These are phyloP conservation scores for Zosterops japonicus DNA, from an alignment of 2,113 vertebrate species.

Conservation along the genomic window DNA sequence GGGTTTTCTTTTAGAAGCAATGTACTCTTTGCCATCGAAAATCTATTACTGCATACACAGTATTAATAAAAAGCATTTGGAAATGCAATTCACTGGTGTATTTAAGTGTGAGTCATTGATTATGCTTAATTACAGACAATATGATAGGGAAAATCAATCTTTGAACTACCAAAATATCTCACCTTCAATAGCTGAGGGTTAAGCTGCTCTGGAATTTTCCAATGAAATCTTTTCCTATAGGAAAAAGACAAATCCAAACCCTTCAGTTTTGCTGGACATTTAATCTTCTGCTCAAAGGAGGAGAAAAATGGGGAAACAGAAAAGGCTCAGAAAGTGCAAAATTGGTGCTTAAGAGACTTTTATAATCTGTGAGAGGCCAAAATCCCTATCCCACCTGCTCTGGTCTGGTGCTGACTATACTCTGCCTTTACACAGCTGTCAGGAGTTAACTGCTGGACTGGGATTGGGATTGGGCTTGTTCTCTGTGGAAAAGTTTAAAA, in stretches of 20 bases:
- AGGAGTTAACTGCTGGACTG: neutral
- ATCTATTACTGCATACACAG: neutral
- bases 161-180: slow-evolving; percentile 14
- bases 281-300: neutral
- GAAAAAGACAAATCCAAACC: neutral
- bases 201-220: slow-evolving; percentile 39
- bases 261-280: neutral
- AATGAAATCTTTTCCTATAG: neutral
- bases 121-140: slow-evolving; percentile 46
- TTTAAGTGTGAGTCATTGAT: slow-evolving; percentile 55
- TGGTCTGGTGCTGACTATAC: neutral
- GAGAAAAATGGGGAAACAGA: neutral
- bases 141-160: slow-evolving; percentile 31
- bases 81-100: slow-evolving; percentile 5
- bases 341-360: neutral
- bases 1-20: neutral
- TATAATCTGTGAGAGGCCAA: neutral
- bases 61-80: slow-evolving; percentile 37
- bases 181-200: slow-evolving; percentile 4
- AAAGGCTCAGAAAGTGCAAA: neutral
- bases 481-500: neutral
- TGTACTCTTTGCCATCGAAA: slow-evolving; percentile 9
- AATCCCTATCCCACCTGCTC: neutral
- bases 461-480: neutral
- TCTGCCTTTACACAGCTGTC: neutral